Evolutionary conservation across 2,113 vertebrate species (phyloP).

Genomic region (Ophiodon elongatus): DNA sequence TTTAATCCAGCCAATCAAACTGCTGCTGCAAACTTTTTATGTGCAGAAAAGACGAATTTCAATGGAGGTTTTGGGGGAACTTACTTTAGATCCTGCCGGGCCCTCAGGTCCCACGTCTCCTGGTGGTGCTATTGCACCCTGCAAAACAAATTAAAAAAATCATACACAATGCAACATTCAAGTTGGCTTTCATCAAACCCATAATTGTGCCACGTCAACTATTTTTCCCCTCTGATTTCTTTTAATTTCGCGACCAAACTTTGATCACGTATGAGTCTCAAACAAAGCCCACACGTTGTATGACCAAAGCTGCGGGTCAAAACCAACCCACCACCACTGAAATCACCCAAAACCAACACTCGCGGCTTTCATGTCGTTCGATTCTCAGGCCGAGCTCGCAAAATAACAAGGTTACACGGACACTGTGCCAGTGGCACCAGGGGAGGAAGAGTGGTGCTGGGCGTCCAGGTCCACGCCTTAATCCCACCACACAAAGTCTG

Average conservation of each 20-base stretch:
- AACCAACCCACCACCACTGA: slow-evolving; percentile 3
- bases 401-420: slow-evolving; percentile 63
- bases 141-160: slow-evolving; percentile 31
- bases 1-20: not conserved
- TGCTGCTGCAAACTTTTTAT: not conserved
- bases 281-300: not conserved
- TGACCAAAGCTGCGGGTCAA: slow-evolving; percentile 15
- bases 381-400: slow-evolving; percentile 60
- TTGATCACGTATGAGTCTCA: not conserved
- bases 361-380: slow-evolving; percentile 51
- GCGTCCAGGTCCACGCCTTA: slow-evolving; percentile 67
- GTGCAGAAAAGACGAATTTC: not conserved
- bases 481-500: slow-evolving; percentile 81
- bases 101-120: slow-evolving; percentile 82
- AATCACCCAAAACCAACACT: slow-evolving; percentile 47
- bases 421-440: slow-evolving; percentile 64
- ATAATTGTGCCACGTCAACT: not conserved
- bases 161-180: not conserved
- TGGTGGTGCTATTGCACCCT: slow-evolving; percentile 70
- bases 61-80: not conserved
- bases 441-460: slow-evolving; percentile 56
- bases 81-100: slow-evolving; percentile 79
- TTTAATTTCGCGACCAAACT: not conserved
- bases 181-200: not conserved
- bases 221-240: not conserved